Conservation (phyloP, 2,888 invertebrate genomes). For the Hoplodrina ambigua region DNA sequence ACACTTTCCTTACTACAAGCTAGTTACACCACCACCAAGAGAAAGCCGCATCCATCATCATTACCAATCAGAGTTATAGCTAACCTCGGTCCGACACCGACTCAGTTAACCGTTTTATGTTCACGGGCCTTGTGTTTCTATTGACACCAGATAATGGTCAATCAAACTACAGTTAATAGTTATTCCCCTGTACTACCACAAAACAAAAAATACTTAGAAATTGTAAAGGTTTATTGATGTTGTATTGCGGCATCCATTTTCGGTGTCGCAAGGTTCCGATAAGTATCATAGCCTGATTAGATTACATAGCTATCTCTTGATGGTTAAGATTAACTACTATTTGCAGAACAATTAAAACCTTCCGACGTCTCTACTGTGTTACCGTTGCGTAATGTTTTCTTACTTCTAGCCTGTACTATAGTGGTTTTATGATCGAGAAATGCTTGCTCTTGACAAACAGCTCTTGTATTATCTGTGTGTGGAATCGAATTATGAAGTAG, state of each 20-base stretch:
- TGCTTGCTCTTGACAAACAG: slow-evolving; percentile 39
- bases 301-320: slow-evolving; percentile 81
- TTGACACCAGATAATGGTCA: slow-evolving; percentile 42
- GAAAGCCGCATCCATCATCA: slow-evolving; percentile 28
- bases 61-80: slow-evolving; percentile 21
- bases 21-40: slow-evolving; percentile 2
- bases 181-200: slow-evolving; percentile 44
- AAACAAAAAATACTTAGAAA: slow-evolving; percentile 66
- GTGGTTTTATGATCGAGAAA: slow-evolving; percentile 44
- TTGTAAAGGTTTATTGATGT: slow-evolving; percentile 78
- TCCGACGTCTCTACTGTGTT: slow-evolving; percentile 78
- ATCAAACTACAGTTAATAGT: slow-evolving; percentile 50
- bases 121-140: slow-evolving; percentile 18
- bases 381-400: slow-evolving; percentile 66
- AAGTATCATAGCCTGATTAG: slow-evolving; percentile 81
- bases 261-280: slow-evolving; percentile 80
- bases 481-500: slow-evolving; percentile 7
- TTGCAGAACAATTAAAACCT: slow-evolving; percentile 77
- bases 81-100: background rate
- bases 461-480: slow-evolving; percentile 27
- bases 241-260: slow-evolving; percentile 77
- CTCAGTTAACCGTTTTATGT: slow-evolving; percentile 22
- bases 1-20: background rate
- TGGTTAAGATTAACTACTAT: slow-evolving; percentile 88
- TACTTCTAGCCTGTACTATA: slow-evolving; percentile 38